Evolutionary conservation across 2,113 vertebrate genomes (phyloP).

Genomic region (Calidris pugnax): DNA sequence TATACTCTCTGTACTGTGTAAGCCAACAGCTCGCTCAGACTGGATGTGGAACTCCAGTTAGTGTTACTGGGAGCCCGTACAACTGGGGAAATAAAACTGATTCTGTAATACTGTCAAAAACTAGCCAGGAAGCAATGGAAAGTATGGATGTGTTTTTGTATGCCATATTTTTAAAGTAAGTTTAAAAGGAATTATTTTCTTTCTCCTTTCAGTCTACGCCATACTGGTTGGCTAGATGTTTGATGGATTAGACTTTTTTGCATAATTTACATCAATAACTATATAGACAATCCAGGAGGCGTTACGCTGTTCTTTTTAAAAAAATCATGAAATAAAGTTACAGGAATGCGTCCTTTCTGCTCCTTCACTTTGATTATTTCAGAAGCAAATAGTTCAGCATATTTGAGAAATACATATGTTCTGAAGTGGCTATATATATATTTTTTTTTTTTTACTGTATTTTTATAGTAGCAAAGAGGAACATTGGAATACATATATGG

Average conservation of each 20-base stretch:
- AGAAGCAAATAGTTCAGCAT: background rate
- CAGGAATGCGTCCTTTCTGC: background rate
- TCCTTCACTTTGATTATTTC: background rate
- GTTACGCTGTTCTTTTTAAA: background rate
- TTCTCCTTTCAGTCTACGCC: background rate
- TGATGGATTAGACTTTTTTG: background rate
- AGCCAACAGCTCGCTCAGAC: background rate
- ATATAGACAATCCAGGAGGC: background rate
- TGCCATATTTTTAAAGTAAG: background rate
- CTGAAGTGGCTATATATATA: background rate
- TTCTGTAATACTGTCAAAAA: background rate
- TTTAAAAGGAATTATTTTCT: background rate
- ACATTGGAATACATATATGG: conserved; percentile 90
- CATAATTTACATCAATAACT: background rate
- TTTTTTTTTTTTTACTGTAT: background rate
- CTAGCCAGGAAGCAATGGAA: background rate
- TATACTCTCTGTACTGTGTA: background rate
- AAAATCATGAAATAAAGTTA: background rate
- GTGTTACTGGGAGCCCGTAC: background rate
- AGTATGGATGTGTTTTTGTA: background rate
- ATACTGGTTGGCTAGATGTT: background rate
- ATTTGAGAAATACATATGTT: background rate
- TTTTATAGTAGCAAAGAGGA: conserved; percentile 85
- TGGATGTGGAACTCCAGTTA: background rate
- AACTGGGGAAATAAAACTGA: background rate